Evolutionary conservation across 2,113 vertebrate genomes (phyloP).

Genomic region (Varanus komodoensis): DNA sequence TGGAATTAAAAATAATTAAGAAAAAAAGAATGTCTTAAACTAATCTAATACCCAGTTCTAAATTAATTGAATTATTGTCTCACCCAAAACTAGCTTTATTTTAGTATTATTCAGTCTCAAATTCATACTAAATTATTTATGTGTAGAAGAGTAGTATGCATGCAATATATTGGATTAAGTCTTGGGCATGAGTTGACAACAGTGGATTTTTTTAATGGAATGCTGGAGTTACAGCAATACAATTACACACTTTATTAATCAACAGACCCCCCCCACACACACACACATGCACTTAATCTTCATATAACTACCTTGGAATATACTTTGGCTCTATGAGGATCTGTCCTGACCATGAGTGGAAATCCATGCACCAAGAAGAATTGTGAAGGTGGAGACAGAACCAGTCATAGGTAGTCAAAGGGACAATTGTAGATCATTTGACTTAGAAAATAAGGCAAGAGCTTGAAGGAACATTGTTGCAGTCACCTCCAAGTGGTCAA

Average conservation of each 20-base stretch:
- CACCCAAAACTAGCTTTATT: slow-evolving; percentile 3
- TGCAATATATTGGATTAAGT: not conserved
- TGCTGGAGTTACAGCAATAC: not conserved
- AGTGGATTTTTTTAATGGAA: not conserved
- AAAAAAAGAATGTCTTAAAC: not conserved
- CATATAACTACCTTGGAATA: not conserved
- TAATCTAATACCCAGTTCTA: not conserved
- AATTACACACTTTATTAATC: not conserved
- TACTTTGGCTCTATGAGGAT: not conserved
- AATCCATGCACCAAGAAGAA: not conserved
- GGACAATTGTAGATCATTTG: not conserved
- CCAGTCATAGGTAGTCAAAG: not conserved
- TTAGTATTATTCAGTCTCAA: not conserved
- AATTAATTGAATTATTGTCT: not conserved
- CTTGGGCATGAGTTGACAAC: not conserved
- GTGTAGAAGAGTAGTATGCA: not conserved
- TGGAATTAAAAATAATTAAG: not conserved
- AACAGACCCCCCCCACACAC: not conserved
- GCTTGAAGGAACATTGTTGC: not conserved
- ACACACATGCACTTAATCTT: not conserved
- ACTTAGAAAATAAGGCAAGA: not conserved
- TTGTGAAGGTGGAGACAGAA: not conserved
- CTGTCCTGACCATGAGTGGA: not conserved
- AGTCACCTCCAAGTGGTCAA: not conserved
- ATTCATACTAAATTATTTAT: too few relatives aligned